A percentile compares a stretch with the other conserved stretches of the same genome.
Conservation (phyloP, 37 sponge, comb jelly and placozoan genomes). For the Mnemiopsis leidyi region DNA sequence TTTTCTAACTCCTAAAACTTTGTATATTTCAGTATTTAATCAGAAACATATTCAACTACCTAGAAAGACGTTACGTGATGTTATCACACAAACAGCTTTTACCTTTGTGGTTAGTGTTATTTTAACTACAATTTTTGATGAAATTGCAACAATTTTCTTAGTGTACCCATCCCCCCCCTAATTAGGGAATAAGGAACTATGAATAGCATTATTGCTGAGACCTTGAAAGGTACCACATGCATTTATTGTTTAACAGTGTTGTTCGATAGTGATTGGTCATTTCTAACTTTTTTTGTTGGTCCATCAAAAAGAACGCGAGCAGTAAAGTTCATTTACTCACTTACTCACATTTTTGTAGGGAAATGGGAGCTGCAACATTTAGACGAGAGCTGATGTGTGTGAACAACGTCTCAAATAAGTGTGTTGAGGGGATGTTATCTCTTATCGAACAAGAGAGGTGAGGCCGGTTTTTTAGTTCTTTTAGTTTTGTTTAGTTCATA, state of each 20-base stretch:
- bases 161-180: too few species aligned
- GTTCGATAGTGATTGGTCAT: background rate
- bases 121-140: too few species aligned
- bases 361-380: slow-evolving; percentile 44
- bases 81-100: slow-evolving; percentile 26
- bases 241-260: background rate
- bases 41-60: slow-evolving; percentile 53
- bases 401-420: background rate
- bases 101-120: slow-evolving; percentile 22
- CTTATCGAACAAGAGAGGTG: slow-evolving; percentile 14
- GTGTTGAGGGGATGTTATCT: background rate
- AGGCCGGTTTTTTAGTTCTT: too few species aligned
- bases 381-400: slow-evolving; percentile 46
- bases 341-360: background rate
- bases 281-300: background rate
- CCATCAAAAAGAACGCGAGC: too few species aligned
- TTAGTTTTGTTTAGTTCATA: too few species aligned
- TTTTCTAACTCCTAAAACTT: too few species aligned
- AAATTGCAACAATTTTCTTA: too few species aligned
- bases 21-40: slow-evolving; percentile 18
- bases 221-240: background rate
- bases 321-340: too few species aligned
- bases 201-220: background rate
- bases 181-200: too few species aligned
- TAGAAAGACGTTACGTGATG: slow-evolving; percentile 16